Percentiles rank a stretch among this genome's conserved stretches.
These are phyloP conservation scores for Drosophila jambulina DNA, from an alignment of 1,140 invertebrate genomes.

Conservation along the genomic window DNA sequence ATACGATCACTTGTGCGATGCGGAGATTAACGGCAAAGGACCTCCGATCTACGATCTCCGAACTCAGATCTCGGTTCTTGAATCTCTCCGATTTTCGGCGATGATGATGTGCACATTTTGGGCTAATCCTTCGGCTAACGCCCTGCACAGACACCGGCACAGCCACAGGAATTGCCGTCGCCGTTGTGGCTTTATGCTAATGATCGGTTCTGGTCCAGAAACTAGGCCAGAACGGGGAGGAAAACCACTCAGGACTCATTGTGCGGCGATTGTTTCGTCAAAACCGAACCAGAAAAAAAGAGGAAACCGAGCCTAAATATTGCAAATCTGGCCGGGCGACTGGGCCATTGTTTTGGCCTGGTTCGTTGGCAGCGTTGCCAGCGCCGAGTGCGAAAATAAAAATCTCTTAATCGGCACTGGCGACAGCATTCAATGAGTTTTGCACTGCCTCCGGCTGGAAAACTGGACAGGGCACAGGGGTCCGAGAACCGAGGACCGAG, in stretches of 20 bases:
- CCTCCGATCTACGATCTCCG: constrained; percentile 12
- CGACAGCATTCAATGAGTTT: constrained; percentile 84
- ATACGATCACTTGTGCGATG: constrained; percentile 74
- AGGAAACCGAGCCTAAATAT: constrained; percentile 66
- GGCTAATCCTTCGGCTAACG: constrained; percentile 74
- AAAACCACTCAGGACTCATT: constrained; percentile 79
- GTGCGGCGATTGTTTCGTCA: constrained; percentile 66
- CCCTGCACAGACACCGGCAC: constrained; percentile 57
- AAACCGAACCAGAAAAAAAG: constrained; percentile 55
- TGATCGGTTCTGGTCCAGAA: constrained; percentile 73
- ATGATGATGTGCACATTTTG: constrained; percentile 79
- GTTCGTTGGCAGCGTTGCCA: constrained; percentile 31
- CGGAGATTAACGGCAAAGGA: constrained; percentile 53
- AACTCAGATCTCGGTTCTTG: constrained; percentile 6
- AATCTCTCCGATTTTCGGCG: constrained; percentile 27
- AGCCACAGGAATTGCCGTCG: constrained; percentile 57
- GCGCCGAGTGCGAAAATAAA: constrained; percentile 75
- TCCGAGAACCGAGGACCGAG: not conserved
- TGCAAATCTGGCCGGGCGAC: constrained; percentile 71
- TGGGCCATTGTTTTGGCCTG: constrained; percentile 63
- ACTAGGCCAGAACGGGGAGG: constrained; percentile 60
- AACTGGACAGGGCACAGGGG: constrained; percentile 20
- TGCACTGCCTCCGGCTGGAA: constrained; percentile 41
- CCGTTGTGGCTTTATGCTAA: constrained; percentile 84
- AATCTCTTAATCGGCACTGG: constrained; percentile 85